phyloP scores from a whole-genome alignment of 1,140 invertebrate genomes.

The Parapsyche elsis region DNA sequence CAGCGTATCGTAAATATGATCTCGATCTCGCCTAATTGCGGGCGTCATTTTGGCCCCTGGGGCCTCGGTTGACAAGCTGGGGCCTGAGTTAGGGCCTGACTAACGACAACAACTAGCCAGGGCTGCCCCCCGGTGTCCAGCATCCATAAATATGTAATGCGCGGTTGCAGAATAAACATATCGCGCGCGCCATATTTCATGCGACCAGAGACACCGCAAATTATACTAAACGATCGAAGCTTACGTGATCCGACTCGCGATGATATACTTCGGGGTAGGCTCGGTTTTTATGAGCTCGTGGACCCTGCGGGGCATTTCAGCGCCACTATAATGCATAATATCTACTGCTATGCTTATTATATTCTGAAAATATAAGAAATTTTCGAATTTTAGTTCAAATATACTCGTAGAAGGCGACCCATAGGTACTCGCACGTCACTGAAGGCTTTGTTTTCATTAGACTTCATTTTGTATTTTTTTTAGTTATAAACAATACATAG shows the following conservation, averaged over 20 bases:
- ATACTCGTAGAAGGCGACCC: no score
- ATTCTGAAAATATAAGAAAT: no score
- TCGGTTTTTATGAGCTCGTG: neutral
- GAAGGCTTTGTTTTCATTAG: no score
- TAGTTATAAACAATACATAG: no score
- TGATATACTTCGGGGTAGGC: neutral
- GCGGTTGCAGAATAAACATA: slow-evolving; percentile 20
- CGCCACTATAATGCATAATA: no score
- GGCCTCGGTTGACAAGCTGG: slow-evolving; percentile 7
- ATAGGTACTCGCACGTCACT: no score
- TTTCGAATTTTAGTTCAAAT: no score
- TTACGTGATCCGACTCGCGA: neutral
- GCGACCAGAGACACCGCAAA: neutral
- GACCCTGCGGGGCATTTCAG: no score
- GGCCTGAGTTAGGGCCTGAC: slow-evolving; percentile 13
- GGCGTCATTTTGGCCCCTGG: neutral
- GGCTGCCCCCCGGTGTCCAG: neutral
- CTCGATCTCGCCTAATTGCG: no score
- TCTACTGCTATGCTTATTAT: no score
- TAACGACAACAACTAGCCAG: neutral
- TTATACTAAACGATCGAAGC: neutral
- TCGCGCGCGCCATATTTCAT: slow-evolving; percentile 22
- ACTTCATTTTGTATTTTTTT: no score
- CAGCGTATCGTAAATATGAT: no score
- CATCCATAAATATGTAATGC: slow-evolving; percentile 5